These are phyloP conservation scores for Helogale parvula DNA, from an alignment of 2,113 vertebrate species.

Conservation along the genomic window DNA sequence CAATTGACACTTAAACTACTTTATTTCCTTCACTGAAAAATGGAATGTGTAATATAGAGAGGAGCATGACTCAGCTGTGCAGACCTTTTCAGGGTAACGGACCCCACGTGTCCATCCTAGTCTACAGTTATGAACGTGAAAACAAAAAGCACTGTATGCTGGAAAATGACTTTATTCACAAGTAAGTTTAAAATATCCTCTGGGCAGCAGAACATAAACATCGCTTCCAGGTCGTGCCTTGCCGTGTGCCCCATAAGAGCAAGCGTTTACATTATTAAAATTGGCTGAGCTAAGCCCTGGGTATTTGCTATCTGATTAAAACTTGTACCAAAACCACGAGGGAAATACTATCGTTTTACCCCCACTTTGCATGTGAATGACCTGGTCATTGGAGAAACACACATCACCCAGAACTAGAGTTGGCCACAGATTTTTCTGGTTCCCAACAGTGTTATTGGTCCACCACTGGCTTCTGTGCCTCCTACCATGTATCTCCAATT, in stretches of 20 bases:
- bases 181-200: not conserved
- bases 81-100: too few relatives aligned
- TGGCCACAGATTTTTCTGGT: not conserved
- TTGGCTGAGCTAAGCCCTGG: not conserved
- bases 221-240: not conserved
- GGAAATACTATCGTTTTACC: not conserved
- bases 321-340: not conserved
- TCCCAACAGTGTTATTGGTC: not conserved
- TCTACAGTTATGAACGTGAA: not conserved
- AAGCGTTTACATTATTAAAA: too few relatives aligned
- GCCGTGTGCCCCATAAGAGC: accelerated
- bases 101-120: too few relatives aligned
- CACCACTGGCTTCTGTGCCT: not conserved
- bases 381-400: not conserved
- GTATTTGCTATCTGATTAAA: too few relatives aligned
- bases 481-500: not conserved
- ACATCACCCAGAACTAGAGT: not conserved
- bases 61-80: too few relatives aligned
- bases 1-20: not conserved
- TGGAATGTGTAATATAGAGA: not conserved
- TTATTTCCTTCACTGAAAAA: not conserved
- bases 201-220: not conserved
- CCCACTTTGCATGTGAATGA: not conserved
- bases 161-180: not conserved
- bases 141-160: not conserved